phyloP scores from a whole-genome alignment of 1,140 invertebrate species.

The Cylas formicarius region DNA sequence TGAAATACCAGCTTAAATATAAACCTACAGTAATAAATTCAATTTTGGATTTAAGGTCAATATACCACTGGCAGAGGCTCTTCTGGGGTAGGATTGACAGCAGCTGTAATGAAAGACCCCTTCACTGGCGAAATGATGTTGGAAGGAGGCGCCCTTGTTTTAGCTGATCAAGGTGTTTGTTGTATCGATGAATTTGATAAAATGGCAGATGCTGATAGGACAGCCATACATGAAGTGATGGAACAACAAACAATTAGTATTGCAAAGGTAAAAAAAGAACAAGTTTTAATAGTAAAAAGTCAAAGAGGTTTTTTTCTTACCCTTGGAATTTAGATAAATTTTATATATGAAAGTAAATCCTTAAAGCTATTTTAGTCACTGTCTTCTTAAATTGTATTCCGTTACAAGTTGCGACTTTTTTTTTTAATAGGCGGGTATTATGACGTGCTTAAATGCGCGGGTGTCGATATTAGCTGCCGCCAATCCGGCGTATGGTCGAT shows the following conservation, averaged over 20 bases:
- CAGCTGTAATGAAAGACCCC: slow-evolving; percentile 96
- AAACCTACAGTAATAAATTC: too few species aligned
- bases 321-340: too few species aligned
- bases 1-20: too few species aligned
- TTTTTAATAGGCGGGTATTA: slow-evolving; percentile 78
- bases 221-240: slow-evolving; percentile 99
- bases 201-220: slow-evolving; percentile 93
- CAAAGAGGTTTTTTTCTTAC: too few species aligned
- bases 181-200: slow-evolving; percentile 99
- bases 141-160: slow-evolving; percentile 95
- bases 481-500: slow-evolving; percentile 96
- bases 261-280: slow-evolving; percentile 66
- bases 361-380: background rate
- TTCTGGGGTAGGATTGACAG: slow-evolving; percentile 95
- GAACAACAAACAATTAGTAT: slow-evolving; percentile 99
- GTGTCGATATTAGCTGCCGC: slow-evolving; percentile 97
- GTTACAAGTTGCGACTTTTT: background rate
- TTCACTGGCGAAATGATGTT: slow-evolving; percentile 95
- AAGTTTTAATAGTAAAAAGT: too few species aligned
- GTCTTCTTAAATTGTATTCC: slow-evolving; percentile 2
- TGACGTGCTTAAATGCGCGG: slow-evolving; percentile 94
- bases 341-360: background rate
- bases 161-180: slow-evolving; percentile 96
- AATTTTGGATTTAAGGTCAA: slow-evolving; percentile 27
- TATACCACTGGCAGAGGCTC: slow-evolving; percentile 75